Evolutionary conservation across 2,797 vertebrate species (phyloP).

Genomic region (Ctenosaura bakeri): DNA sequence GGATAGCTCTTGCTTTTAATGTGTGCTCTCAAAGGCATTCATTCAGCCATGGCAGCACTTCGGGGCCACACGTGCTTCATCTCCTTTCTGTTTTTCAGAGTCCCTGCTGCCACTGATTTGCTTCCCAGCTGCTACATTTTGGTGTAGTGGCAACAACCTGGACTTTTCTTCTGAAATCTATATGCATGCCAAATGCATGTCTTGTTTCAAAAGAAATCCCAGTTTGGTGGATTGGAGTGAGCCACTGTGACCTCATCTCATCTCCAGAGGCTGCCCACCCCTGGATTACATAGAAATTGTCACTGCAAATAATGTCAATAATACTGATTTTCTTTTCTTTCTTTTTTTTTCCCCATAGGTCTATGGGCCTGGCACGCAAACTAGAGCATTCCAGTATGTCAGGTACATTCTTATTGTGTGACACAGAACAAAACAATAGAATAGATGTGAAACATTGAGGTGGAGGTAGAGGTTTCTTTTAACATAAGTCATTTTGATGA

Average conservation of each 20-base stretch:
- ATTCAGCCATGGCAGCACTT: background rate
- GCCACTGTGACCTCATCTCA: background rate
- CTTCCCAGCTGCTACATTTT: background rate
- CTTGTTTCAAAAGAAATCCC: too few relatives aligned
- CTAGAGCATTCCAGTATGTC: constrained; percentile 97
- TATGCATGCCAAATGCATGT: too few relatives aligned
- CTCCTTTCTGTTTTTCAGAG: background rate
- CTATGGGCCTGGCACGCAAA: constrained; percentile 95
- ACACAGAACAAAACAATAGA: background rate
- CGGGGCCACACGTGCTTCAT: too few relatives aligned
- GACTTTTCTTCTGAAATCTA: too few relatives aligned
- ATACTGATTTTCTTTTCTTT: constrained; percentile 45
- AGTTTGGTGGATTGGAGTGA: background rate
- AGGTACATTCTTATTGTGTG: constrained; percentile 83
- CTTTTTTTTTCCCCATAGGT: constrained; percentile 82
- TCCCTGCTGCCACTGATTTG: background rate
- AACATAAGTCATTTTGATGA: background rate
- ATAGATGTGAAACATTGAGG: background rate
- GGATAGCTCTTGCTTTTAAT: background rate
- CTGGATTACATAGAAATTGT: background rate
- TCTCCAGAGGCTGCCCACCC: background rate
- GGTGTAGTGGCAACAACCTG: background rate
- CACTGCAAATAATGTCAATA: background rate
- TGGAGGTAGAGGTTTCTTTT: background rate
- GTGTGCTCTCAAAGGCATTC: background rate